Conservation (phyloP, 2,888 invertebrate species). For the Mythimna pallens region DNA sequence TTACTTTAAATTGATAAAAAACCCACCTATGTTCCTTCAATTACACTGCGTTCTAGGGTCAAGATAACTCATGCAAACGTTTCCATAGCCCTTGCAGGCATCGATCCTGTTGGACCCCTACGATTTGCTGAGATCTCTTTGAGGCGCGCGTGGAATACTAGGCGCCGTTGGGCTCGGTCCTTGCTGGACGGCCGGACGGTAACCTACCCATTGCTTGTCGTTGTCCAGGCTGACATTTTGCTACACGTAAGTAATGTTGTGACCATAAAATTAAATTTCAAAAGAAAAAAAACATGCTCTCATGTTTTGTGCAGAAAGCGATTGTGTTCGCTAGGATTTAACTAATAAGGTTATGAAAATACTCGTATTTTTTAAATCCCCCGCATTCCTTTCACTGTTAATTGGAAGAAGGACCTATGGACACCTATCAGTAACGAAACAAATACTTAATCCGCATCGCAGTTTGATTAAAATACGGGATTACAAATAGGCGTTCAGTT, state of each 20-base stretch:
- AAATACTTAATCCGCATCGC: conserved; percentile 26
- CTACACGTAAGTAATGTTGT: neutral
- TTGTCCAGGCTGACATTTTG: too few species aligned
- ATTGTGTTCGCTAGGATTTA: conserved; percentile 1
- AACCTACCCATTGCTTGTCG: too few species aligned
- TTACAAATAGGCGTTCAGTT: conserved; percentile 26
- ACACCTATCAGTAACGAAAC: neutral
- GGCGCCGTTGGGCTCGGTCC: too few species aligned
- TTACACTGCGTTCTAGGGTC: too few species aligned
- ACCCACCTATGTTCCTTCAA: too few species aligned
- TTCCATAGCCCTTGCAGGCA: too few species aligned
- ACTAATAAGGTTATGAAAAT: conserved; percentile 13
- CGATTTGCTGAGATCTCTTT: too few species aligned
- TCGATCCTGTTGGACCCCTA: too few species aligned
- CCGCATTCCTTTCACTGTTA: conserved; percentile 1
- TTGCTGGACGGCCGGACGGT: too few species aligned
- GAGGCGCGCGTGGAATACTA: too few species aligned
- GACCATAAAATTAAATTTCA: neutral
- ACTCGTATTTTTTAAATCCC: conserved; percentile 10
- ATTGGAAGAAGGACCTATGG: conserved; percentile 17
- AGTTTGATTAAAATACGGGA: conserved; percentile 43
- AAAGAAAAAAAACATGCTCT: neutral
- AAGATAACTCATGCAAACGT: too few species aligned
- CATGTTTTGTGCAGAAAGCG: neutral
- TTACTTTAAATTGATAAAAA: too few species aligned